Evolutionary conservation across 37 sponge, comb jelly and placozoan species (phyloP).

Genomic region (Mnemiopsis leidyi): DNA sequence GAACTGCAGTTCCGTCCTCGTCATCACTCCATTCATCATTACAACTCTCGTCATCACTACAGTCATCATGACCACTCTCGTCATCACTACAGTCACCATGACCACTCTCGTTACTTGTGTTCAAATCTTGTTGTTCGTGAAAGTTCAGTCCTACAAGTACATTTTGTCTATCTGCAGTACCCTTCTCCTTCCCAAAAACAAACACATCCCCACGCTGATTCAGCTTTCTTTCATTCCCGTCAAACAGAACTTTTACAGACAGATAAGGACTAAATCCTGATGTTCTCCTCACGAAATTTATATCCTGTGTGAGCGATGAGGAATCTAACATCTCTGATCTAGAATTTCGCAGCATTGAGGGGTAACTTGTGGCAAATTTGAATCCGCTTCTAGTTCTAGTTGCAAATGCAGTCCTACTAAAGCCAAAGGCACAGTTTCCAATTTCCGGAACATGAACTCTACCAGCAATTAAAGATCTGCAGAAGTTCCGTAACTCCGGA

Average conservation of each 20-base stretch:
- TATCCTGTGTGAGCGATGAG: background rate
- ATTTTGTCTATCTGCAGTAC: no score
- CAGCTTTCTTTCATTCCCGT: background rate
- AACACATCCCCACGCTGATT: background rate
- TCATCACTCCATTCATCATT: no score
- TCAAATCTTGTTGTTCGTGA: no score
- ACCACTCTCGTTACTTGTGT: background rate
- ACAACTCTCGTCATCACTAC: background rate
- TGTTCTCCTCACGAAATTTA: background rate
- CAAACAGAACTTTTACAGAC: background rate
- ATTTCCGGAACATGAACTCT: no score
- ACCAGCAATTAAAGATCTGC: no score
- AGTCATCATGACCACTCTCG: background rate
- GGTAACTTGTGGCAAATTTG: background rate
- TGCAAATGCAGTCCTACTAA: no score
- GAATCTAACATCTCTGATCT: background rate
- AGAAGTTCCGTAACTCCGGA: no score
- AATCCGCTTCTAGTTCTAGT: background rate
- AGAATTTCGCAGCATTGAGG: background rate
- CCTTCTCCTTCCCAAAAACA: no score
- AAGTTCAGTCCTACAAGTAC: no score
- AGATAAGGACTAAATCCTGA: background rate
- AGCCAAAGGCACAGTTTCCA: no score
- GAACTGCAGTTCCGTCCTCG: no score
- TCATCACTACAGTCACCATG: background rate